Base-by-base conservation (phyloP, 2,888 invertebrate genomes). In the Sarcophaga carnaria region DNA sequence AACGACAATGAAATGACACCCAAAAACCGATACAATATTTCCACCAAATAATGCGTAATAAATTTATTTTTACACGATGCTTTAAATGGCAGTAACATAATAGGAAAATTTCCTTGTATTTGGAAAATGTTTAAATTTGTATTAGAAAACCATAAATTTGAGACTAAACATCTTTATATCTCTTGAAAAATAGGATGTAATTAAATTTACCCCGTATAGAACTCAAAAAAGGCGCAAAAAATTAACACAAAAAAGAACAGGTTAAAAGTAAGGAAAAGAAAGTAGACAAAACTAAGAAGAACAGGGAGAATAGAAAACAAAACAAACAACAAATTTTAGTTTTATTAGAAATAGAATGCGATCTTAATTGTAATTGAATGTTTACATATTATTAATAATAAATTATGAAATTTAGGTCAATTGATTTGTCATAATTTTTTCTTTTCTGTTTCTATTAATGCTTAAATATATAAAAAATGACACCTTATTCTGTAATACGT, bases 401-500 rank as follows among this genome's bases (percentile, higher is more conserved):
- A 60, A 27, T 22, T 64, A 22, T 70, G 20, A 12, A 72, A 83
- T 83, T 77, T 83, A 49, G 82, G 82, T 83, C 76, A 77, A 77
- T 63, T 17, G 20, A 6, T 49, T 70, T 66, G 63, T 66, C 20
- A 3, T 71, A 22, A 10, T 17, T 25, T 54, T 70, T 25, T 70
- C 4, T 69, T 54, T 49, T 62, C 54, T 37, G 3, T 63, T 17
- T 14, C 17, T 17, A 0, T 49, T 49, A 14, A 4, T 49, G 14
- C 14, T 14, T 14, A 49, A 70, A 82, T 71, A 27, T 27, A 62
- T 22, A 76, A 76, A 70, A n/a, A 82, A 76, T 70, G 22, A 25
- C 37, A 63, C 37, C 60, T 75, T 63, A 64, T 47, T 75, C 67
- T 25, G 62, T 70, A 81, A 67, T 67, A 62, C 17, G 64, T 64